Percentiles rank a stretch among this genome's conserved stretches.
These are phyloP conservation scores for Selene dorsalis DNA, from an alignment of 2,797 vertebrate genomes.

Conservation along the genomic window DNA sequence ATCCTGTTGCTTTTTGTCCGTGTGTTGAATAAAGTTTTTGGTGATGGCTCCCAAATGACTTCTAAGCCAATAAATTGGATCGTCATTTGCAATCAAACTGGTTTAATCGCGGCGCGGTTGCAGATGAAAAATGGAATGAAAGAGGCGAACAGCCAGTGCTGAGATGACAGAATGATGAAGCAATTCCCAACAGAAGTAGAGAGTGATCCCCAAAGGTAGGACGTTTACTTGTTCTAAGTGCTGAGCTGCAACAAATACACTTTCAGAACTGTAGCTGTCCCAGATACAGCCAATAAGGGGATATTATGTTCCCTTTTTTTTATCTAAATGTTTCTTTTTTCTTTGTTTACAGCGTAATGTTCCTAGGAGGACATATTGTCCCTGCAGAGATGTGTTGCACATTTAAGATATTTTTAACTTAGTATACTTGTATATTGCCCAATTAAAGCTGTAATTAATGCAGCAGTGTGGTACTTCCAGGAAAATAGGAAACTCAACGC, in stretches of 20 bases:
- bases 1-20: not conserved
- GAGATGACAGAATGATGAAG: constrained; percentile 51
- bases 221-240: constrained; percentile 51
- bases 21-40: constrained; percentile 50
- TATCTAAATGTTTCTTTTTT: constrained; percentile 75
- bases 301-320: constrained; percentile 63
- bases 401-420: constrained; percentile 78
- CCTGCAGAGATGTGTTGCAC: constrained; percentile 75
- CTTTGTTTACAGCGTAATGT: constrained; percentile 76
- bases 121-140: constrained; percentile 35
- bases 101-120: constrained; percentile 45
- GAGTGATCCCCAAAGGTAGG: constrained; percentile 51
- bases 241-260: constrained; percentile 52
- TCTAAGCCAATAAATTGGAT: constrained; percentile 48
- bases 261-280: constrained; percentile 40
- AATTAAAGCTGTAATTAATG: constrained; percentile 79
- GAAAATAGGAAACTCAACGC: constrained; percentile 43
- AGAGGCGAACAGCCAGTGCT: constrained; percentile 18
- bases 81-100: constrained; percentile 41
- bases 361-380: constrained; percentile 77
- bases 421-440: constrained; percentile 62
- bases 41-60: constrained; percentile 38
- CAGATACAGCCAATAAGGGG: constrained; percentile 60
- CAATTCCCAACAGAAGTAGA: constrained; percentile 28
- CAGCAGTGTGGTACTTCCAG: constrained; percentile 65